phyloP scores from a whole-genome alignment of 2,797 vertebrate genomes.

The Australoheros facetus region DNA sequence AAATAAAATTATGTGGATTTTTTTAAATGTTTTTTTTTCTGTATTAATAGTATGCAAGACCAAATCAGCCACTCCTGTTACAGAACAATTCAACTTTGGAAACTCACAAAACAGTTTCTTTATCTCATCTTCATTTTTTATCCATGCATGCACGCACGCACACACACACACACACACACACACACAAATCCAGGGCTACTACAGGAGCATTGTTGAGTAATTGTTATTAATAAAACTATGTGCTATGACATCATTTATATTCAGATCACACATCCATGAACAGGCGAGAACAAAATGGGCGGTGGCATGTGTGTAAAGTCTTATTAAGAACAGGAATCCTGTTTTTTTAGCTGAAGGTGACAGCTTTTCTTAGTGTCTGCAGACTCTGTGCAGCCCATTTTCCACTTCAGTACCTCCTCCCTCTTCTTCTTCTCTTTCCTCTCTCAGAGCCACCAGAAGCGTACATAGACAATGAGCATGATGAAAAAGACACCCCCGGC shows the following conservation, averaged over 20 bases:
- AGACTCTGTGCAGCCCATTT: constrained; percentile 40
- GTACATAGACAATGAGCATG: constrained; percentile 97
- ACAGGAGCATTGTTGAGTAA: constrained; percentile 36
- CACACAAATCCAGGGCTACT: constrained; percentile 18
- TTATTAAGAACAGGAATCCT: constrained; percentile 62
- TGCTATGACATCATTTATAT: constrained; percentile 61
- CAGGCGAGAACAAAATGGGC: constrained; percentile 56
- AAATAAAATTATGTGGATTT: constrained; percentile 7
- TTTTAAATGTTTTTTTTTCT: not conserved
- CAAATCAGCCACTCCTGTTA: constrained; percentile 34
- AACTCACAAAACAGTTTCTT: constrained; percentile 40
- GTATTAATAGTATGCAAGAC: constrained; percentile 33
- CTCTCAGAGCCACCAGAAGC: constrained; percentile 99
- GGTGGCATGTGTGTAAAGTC: constrained; percentile 66
- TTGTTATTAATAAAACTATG: constrained; percentile 66
- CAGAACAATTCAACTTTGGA: constrained; percentile 46
- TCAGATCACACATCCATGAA: constrained; percentile 59
- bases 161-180: not conserved
- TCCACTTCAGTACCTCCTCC: constrained; percentile 31
- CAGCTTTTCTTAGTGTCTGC: constrained; percentile 45
- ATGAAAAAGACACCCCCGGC: constrained; percentile 96
- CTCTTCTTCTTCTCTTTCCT: not conserved
- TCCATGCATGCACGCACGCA: not conserved
- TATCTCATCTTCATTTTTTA: constrained; percentile 7
- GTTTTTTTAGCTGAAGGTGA: constrained; percentile 56